These are phyloP conservation scores for Lamellibrachia columna DNA, from an alignment of 2,888 invertebrate genomes.

Conservation along the genomic window DNA sequence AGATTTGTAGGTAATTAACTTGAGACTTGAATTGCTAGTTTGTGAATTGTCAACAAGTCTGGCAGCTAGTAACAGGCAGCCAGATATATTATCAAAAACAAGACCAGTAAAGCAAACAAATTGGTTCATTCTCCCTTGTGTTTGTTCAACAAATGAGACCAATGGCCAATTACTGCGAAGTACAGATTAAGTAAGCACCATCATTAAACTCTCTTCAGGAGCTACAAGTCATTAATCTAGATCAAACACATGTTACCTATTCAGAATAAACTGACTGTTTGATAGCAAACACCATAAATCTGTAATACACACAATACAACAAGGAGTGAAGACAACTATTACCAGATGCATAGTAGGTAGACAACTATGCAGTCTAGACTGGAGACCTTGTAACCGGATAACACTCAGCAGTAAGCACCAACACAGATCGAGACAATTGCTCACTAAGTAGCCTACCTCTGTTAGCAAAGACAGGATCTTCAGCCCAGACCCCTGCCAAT, in stretches of 20 bases:
- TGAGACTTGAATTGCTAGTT: too few species aligned
- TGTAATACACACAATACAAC: neutral
- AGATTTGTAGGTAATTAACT: too few species aligned
- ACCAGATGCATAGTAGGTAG: neutral
- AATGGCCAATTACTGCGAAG: neutral
- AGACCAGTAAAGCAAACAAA: neutral
- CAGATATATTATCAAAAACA: neutral
- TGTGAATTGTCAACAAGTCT: too few species aligned
- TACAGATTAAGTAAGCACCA: neutral
- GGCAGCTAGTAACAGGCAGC: neutral
- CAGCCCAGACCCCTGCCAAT: neutral
- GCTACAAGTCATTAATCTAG: neutral
- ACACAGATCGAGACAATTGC: neutral
- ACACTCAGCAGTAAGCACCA: neutral
- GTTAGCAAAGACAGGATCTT: neutral
- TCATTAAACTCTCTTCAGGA: neutral
- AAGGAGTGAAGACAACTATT: neutral
- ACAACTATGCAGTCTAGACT: neutral
- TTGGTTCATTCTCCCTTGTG: neutral
- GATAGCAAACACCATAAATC: neutral
- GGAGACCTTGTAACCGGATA: constrained; percentile 1
- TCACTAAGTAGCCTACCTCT: neutral
- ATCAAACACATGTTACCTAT: neutral
- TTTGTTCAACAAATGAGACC: neutral
- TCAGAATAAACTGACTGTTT: neutral